These are phyloP conservation scores for Sebastes nivosus DNA, from an alignment of 2,797 vertebrate species.

Conservation along the genomic window DNA sequence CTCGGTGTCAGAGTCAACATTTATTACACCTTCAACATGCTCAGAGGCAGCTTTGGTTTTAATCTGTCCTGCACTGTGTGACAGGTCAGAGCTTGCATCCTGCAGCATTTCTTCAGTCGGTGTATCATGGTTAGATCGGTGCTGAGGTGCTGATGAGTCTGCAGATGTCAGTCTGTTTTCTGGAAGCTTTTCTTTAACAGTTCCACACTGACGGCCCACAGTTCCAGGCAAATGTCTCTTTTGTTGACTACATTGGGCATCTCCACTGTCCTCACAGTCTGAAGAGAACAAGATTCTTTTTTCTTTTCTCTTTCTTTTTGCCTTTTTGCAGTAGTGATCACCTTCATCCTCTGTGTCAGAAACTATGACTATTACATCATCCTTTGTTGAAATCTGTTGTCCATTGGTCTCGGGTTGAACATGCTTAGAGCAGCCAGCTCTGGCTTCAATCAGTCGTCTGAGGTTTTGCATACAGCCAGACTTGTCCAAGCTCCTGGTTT, in stretches of 20 bases:
- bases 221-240: not conserved
- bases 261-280: not conserved
- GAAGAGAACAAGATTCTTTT: not conserved
- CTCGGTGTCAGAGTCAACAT: not conserved
- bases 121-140: not conserved
- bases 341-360: constrained; percentile 24
- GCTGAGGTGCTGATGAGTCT: not conserved
- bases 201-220: not conserved
- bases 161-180: not conserved
- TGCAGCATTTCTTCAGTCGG: not conserved
- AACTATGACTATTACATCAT: not conserved
- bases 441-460: rapidly evolving
- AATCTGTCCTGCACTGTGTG: not conserved
- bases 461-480: not conserved
- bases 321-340: not conserved
- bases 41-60: not conserved
- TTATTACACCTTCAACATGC: not conserved
- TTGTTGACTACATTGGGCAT: not conserved
- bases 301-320: not conserved
- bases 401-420: not conserved
- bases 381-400: not conserved
- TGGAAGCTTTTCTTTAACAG: not conserved
- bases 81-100: not conserved
- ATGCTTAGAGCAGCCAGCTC: not conserved
- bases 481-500: no score